Evolutionary conservation across 64 coral and sea anemone species (phyloP).

Genomic region (Montipora efflorescens): DNA sequence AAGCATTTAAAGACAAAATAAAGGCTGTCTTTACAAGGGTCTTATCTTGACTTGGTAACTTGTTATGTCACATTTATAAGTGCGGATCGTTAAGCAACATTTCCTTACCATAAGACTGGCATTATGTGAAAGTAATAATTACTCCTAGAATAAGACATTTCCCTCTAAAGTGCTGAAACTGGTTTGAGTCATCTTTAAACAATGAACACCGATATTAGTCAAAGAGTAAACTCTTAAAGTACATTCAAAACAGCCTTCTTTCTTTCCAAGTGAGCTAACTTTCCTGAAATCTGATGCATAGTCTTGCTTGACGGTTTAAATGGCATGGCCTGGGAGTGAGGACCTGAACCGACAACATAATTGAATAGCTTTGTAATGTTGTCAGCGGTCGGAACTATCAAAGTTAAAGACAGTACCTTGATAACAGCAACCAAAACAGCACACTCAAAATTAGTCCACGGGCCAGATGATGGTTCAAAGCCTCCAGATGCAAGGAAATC

Average conservation of each 20-base stretch:
- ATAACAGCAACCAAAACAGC: background rate
- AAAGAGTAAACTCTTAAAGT: background rate
- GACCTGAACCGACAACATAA: background rate
- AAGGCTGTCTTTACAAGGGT: too few species aligned
- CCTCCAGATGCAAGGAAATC: background rate
- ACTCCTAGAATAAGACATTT: too few species aligned
- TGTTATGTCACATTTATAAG: too few species aligned
- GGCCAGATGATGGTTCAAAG: background rate
- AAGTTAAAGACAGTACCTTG: slow-evolving; percentile 5
- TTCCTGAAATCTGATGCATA: background rate
- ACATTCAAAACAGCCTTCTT: background rate
- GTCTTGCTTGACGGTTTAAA: background rate
- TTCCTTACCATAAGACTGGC: too few species aligned
- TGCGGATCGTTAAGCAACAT: too few species aligned
- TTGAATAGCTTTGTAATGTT: slow-evolving; percentile 4
- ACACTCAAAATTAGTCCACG: slow-evolving; percentile 11
- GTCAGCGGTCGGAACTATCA: slow-evolving; percentile 5
- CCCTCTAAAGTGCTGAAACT: background rate
- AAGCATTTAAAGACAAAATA: too few species aligned
- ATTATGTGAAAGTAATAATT: too few species aligned
- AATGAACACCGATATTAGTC: background rate
- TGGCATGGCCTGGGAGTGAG: background rate
- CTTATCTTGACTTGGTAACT: too few species aligned
- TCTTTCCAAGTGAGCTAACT: slow-evolving; percentile 14
- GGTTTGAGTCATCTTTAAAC: background rate